Base-by-base conservation (phyloP, 2,797 vertebrate species). In the Acrossocheilus fasciatus region DNA sequence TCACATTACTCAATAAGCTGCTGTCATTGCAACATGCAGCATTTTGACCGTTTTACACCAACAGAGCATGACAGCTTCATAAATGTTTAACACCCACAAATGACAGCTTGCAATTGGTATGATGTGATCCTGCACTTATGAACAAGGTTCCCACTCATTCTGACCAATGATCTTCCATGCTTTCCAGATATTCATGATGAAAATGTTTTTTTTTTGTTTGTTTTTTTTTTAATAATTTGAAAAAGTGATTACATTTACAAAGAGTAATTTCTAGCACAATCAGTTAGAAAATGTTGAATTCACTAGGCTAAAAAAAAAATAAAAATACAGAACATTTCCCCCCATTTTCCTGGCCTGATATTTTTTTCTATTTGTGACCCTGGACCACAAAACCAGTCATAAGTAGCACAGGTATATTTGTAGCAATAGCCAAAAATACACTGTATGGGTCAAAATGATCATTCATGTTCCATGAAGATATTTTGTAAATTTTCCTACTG, bases 1-100 rank as follows among this genome's bases (percentile, higher is more conserved):
- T 64, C 72, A 82, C 70, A 57, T 88, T 69, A 74, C 47, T 82
- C 52, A 70, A 77, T 66, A 41, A 73, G 17, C 39, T 34, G 52
- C 23, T 66, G 43, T 26, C 34, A 73, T 77, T 83, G 45, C 73
- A 82, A 81, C 45, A 62, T 26, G 57, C 74, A 78, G 39, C 20
- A 62, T 59, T 69, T 69, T 52, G 74, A 78, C 18, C 4, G 1
- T 77, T 36, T 64, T 54, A 72, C 66, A 79, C 18, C 75, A 47
- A 52, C 72, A 26, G n/a, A 66, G 64, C 39, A 59, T 77, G 23
- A 54, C 66, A 17, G n/a, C 50, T 79, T 72, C 30, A 85, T 79
- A 45, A 45, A 85, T 79, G 64, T 57, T 85, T 72, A 69, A 78
- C 68, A 78, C 30, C 6, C 8, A 36, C 20, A 66, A 39, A 10